Conservation (phyloP, 2,888 invertebrate genomes). For the Prosopocoilus inquinatus region DNA sequence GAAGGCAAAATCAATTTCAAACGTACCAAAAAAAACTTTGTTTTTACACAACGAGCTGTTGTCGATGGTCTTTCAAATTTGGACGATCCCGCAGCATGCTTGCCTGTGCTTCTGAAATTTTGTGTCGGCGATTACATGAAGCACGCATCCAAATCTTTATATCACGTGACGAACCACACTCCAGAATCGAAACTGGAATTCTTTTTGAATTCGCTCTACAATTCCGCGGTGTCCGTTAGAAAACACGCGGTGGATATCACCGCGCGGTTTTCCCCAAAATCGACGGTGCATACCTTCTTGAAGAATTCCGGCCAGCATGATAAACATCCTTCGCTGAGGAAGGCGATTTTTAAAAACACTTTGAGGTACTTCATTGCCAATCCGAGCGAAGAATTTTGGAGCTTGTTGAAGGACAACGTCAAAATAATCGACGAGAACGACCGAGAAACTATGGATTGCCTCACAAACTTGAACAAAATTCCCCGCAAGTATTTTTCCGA, state of each 20-base stretch:
- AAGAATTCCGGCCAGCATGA: neutral
- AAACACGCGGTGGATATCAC: conserved; percentile 17
- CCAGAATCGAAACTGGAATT: conserved; percentile 7
- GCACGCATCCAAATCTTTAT: conserved; percentile 8
- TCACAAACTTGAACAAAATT: neutral
- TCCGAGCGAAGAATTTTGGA: conserved; percentile 14
- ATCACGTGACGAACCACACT: conserved; percentile 2
- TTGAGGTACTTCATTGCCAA: conserved; percentile 2
- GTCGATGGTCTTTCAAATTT: conserved; percentile 7
- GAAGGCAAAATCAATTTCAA: neutral
- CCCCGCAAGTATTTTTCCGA: neutral
- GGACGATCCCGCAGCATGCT: neutral
- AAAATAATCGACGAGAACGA: neutral
- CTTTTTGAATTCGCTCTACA: conserved; percentile 3
- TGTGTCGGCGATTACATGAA: conserved; percentile 17
- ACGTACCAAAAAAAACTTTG: neutral
- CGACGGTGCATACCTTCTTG: neutral
- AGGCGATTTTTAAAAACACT: conserved; percentile 1
- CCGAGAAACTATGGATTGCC: neutral
- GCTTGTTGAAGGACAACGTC: neutral
- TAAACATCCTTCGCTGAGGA: neutral
- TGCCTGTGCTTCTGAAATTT: conserved; percentile 13
- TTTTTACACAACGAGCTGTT: conserved; percentile 1
- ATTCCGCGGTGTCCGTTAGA: conserved; percentile 13
- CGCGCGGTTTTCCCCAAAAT: neutral